A percentile compares a stretch with the other conserved stretches of the same genome.
phyloP scores from a whole-genome alignment of 1,140 invertebrate genomes.

The Pentalonia nigronervosa region DNA sequence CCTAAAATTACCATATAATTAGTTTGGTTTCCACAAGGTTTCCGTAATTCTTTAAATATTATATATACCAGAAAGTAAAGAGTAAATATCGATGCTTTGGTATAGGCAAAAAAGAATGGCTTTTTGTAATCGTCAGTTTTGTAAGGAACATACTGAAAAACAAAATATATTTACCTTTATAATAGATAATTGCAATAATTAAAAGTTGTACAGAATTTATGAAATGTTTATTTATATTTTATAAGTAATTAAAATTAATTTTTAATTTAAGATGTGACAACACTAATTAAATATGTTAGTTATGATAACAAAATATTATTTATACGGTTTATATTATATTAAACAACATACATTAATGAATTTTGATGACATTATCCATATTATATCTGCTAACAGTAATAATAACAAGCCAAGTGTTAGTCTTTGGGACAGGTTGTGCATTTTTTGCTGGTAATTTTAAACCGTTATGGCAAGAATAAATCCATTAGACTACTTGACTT shows the following conservation, averaged over 20 bases:
- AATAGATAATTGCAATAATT: background rate
- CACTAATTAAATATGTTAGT: background rate
- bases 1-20: slow-evolving; percentile 53
- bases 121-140: slow-evolving; percentile 52
- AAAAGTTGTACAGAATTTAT: background rate
- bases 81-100: slow-evolving; percentile 52
- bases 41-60: slow-evolving; percentile 49
- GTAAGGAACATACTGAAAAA: slow-evolving; percentile 49
- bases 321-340: background rate
- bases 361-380: slow-evolving; percentile 50
- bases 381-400: slow-evolving; percentile 48
- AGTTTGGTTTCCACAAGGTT: slow-evolving; percentile 47
- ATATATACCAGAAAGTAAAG: slow-evolving; percentile 45
- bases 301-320: background rate
- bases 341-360: slow-evolving; percentile 29
- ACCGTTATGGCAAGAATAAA: background rate
- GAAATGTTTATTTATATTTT: background rate
- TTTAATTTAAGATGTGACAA: background rate
- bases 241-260: background rate
- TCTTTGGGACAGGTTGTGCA: slow-evolving; percentile 41
- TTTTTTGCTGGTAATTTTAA: slow-evolving; percentile 11
- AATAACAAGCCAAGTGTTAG: slow-evolving; percentile 49
- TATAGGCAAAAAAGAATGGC: slow-evolving; percentile 51
- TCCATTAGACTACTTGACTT: background rate
- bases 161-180: background rate